These are phyloP conservation scores for Heteromurus nitidus DNA, from an alignment of 2,888 invertebrate genomes.

Conservation along the genomic window DNA sequence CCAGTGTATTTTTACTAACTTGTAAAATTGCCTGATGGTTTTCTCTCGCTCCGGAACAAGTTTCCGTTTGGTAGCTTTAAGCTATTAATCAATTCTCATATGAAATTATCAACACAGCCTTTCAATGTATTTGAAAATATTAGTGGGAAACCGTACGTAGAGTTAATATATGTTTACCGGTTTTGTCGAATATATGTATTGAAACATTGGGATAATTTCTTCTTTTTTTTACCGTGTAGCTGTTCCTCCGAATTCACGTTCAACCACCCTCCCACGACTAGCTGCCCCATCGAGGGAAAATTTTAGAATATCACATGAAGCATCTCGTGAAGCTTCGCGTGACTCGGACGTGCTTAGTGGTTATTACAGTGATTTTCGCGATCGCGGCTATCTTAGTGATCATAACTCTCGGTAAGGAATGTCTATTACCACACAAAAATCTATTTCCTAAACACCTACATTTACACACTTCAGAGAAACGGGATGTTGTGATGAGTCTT, in stretches of 20 bases:
- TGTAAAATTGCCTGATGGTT: too few species aligned
- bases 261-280: constrained; percentile 73
- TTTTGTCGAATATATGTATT: not conserved
- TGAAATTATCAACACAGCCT: too few species aligned
- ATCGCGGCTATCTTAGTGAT: constrained; percentile 87
- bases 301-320: constrained; percentile 71
- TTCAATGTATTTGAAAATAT: too few species aligned
- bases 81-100: too few species aligned
- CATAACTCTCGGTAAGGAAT: constrained; percentile 83
- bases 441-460: too few species aligned
- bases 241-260: constrained; percentile 74
- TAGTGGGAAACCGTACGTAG: too few species aligned
- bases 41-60: too few species aligned
- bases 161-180: not conserved
- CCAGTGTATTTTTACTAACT: too few species aligned
- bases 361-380: constrained; percentile 85
- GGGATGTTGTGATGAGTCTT: too few species aligned
- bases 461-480: too few species aligned
- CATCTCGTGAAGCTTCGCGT: constrained; percentile 72
- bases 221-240: constrained; percentile 67
- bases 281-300: constrained; percentile 69
- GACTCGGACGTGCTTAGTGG: constrained; percentile 73
- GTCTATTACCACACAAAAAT: not conserved
- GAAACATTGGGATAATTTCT: not conserved
- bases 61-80: too few species aligned